Base-by-base conservation (phyloP, 2,797 vertebrate genomes). In the Monodelphis domestica region DNA sequence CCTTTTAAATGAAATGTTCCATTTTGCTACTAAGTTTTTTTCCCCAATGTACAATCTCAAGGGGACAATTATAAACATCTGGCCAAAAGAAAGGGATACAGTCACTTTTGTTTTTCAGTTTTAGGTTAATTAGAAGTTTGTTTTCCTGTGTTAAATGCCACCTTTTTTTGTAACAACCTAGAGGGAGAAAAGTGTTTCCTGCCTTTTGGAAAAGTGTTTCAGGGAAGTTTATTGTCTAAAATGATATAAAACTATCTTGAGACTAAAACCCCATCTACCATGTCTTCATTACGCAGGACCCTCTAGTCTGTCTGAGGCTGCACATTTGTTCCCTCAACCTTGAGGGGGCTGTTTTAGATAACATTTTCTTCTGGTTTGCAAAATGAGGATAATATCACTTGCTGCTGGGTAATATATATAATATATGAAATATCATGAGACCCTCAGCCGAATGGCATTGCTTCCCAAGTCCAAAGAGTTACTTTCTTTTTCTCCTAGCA, bases 101-200 rank as follows among this genome's bases (percentile, higher is more conserved):
- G 10, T 24, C 30, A 15, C 57, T 96, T 84, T 45, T 95, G 89
- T 95, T 96, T 96, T 90, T 90, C 93, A 96, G 89, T 90, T 90
- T 28, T 93, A 96, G 94, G 92, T 96, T 95, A 95, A 93, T 97
- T 96, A 90, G 90, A 93, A 89, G 95, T 97, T 95, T 94, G 21
- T 2, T 95, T 96, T 96, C 87, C 90, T 94, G 88, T 93, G 90
- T 95, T 95, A 97, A 96, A 96, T 96, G 95, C 95, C 91, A 94
- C 90, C 93, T 96, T 94, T 96, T 94, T 96, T 95, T 89, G 95
- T 59, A 95, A 87, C 54, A 93, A 96, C 59, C 78, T 96, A 52
- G 89, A 93, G 88, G 92, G 89, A 96, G 33, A 92, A 54, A 84
- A 45, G 87, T 91, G 93, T 95, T 89, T n/a, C 54, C 54, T 93